Evolutionary conservation across 2,888 invertebrate species (phyloP), one percentile per base, ranked within the genome.

Genomic region (Lampropteryx suffumata): DNA sequence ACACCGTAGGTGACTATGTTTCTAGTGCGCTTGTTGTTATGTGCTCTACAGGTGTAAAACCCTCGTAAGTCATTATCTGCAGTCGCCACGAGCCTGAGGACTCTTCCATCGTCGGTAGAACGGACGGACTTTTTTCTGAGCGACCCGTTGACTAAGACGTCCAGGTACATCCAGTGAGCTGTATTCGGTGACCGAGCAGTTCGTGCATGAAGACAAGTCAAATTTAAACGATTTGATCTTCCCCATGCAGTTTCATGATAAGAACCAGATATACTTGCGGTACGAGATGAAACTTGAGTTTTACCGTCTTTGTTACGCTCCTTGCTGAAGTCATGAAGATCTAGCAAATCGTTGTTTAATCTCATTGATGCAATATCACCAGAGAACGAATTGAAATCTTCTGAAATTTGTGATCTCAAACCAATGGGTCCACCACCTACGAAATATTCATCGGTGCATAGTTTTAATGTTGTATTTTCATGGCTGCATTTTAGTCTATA

Each of bases 1-100:
- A 89, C 79, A n/a, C 87, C 89, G 43, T 87, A 89, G 0, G 88
- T 89, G 8, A 89, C 76, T 10, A 88, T 69, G 55, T 89, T 90
- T 11, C 64, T 71, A 6, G 82, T 83, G 1, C 63, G 65, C 41
- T 69, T 80, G 30, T 76, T 76, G 29, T 62, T 67, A 50, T 79
- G 78, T 1, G 79, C 78, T 36, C 88, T 72, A 56, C 89, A 90
- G 2, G 88, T 88, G 49, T 87, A 89, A 59, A 86, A 88, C 1
- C 88, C 87, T 65, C 79, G 68, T 4, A 82, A 63, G 36, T 86
- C 79, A 35, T 80, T 78, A 40, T 80, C 71, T 2, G 75, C 78
- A 42, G 74, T 65, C 1, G 84, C 77, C 1, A 77, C 64, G 6
- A 89, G 71, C 51, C 76, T 74, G 1, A 87, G 69, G 1, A 88